Conservation (phyloP, 2,797 vertebrate genomes). For the Chrosomus eos region DNA sequence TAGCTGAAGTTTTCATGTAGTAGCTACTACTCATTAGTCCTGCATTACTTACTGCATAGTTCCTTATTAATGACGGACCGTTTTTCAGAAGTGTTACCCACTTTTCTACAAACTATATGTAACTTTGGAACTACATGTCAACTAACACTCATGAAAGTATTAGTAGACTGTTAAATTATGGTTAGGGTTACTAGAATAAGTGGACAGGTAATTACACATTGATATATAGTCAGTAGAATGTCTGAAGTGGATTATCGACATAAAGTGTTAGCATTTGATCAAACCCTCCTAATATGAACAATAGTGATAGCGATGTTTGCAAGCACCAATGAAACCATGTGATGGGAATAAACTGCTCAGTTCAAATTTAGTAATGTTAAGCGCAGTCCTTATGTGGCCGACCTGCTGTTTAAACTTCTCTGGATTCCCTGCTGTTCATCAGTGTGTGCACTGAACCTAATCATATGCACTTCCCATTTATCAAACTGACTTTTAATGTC, state of each 20-base stretch:
- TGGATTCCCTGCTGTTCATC: conserved; percentile 13
- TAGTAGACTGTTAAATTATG: no score
- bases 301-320: neutral
- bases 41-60: no score
- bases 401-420: neutral
- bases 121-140: no score
- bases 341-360: conserved; percentile 3
- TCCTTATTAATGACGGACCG: no score
- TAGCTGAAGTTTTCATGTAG: no score
- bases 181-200: neutral
- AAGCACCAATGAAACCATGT: conserved; percentile 3
- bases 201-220: neutral
- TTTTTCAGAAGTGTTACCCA: no score
- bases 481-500: conserved; percentile 32
- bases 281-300: neutral
- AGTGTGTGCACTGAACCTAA: neutral
- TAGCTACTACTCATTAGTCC: no score
- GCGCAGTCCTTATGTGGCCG: neutral
- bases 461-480: conserved; percentile 23
- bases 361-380: conserved; percentile 18
- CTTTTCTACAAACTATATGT: no score
- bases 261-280: neutral
- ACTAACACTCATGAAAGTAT: no score
- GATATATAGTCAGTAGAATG: neutral
- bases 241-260: neutral